Percentiles rank a stretch among this genome's conserved stretches.
phyloP scores from a whole-genome alignment of 2,797 vertebrate genomes.

The Chiloscyllium punctatum region DNA sequence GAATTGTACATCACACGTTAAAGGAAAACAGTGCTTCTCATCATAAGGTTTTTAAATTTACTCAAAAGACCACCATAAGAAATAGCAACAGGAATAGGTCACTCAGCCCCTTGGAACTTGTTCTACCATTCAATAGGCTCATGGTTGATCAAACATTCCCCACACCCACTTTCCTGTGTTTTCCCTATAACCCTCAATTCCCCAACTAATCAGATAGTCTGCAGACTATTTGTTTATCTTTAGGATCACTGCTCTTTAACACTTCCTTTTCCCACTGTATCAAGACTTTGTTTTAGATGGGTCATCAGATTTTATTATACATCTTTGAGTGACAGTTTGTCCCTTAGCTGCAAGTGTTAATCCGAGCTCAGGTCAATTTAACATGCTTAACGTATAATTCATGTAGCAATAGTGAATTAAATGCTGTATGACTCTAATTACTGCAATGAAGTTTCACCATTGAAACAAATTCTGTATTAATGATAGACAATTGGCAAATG shows the following conservation, averaged over 20 bases:
- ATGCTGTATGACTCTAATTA: neutral
- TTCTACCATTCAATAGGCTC: no score
- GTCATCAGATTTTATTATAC: no score
- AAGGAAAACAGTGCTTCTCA: neutral
- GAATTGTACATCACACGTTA: neutral
- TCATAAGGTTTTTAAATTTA: neutral
- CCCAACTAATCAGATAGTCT: neutral
- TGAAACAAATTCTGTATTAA: neutral
- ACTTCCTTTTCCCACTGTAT: neutral
- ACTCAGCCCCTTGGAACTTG: no score
- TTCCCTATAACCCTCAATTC: no score
- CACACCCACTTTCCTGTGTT: no score
- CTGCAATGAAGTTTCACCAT: neutral
- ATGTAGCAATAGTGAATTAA: neutral
- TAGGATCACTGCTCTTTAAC: neutral
- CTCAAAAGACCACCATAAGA: no score
- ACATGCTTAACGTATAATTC: neutral
- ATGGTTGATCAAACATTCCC: no score
- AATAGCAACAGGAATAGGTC: no score
- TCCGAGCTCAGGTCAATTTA: neutral
- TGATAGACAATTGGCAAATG: neutral
- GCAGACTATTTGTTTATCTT: neutral
- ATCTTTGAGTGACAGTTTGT: neutral
- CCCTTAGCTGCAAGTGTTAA: neutral
- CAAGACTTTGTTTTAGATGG: neutral